Percentiles rank a stretch among this genome's conserved stretches.
phyloP scores from a whole-genome alignment of 2,797 vertebrate genomes.

The Coregonus suidteri region DNA sequence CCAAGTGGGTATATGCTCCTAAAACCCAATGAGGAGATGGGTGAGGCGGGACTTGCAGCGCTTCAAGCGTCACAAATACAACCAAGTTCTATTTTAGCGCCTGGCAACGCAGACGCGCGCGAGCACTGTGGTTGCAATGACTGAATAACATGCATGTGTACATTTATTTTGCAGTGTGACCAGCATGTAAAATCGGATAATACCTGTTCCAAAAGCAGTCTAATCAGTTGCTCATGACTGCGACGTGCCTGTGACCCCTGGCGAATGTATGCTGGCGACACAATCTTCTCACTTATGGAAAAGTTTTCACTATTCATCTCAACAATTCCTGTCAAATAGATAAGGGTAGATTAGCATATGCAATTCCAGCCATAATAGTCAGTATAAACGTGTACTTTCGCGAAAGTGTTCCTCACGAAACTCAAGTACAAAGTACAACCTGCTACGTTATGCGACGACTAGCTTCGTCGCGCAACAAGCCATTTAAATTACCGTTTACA shows the following conservation, averaged over 20 bases:
- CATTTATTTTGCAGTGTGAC: too few species aligned
- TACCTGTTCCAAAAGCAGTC: slow-evolving; percentile 91
- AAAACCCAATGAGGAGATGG: too few species aligned
- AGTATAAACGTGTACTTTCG: not conserved
- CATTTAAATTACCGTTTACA: too few species aligned
- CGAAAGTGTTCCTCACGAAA: not conserved
- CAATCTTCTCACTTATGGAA: slow-evolving; percentile 82
- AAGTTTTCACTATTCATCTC: slow-evolving; percentile 81
- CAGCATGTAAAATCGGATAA: not conserved
- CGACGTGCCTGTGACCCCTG: slow-evolving; percentile 90
- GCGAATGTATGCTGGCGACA: slow-evolving; percentile 85
- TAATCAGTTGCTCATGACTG: slow-evolving; percentile 86
- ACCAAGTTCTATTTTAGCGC: too few species aligned
- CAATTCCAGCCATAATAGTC: not conserved
- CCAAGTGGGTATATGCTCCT: too few species aligned
- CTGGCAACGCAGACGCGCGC: too few species aligned
- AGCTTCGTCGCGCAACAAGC: too few species aligned
- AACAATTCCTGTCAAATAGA: slow-evolving; percentile 20
- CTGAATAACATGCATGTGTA: too few species aligned
- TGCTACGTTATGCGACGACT: not conserved
- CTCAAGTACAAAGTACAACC: not conserved
- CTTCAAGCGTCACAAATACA: too few species aligned
- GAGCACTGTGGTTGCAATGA: too few species aligned
- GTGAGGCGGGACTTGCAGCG: too few species aligned
- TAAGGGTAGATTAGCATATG: not conserved